Evolutionary conservation across 2,113 vertebrate genomes (phyloP), one percentile per base, ranked within the genome.

Genomic region (Ophthalmolycus amberensis): DNA sequence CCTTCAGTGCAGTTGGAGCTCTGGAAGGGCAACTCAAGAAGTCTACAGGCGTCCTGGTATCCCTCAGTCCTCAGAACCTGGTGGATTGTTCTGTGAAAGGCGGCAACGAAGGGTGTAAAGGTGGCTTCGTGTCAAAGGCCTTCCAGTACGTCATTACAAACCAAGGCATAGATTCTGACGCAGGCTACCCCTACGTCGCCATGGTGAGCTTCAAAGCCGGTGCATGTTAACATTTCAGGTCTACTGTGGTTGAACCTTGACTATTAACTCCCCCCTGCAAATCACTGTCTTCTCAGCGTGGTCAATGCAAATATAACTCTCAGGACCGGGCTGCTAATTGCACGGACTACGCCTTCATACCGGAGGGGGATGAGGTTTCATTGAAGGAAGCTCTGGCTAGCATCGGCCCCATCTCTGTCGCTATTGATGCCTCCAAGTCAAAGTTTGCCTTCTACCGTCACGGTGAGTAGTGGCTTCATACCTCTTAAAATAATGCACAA

Each of bases 341-440:
- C 83, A 93, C 94, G 0, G 82, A 73, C 0, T 97, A 95, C 3
- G 56, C 10, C 0, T 87, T 94, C 75, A 72, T 97, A 18, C 94
- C 93, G 0, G 1, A 2, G 0, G 95, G 91, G 0, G 78, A 95
- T 0, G 97, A 98, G 56, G 75, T 58, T 0, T 91, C 85, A 0
- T 79, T 98, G 25, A 92, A 93, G 63, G 89, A 88, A 0, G 94
- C 93, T 0, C 56, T 98, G 11, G 96, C 94, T 67, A 90, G 18
- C 0, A 32, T 96, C 0, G 97, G 97, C 0, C 97, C 97, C 0
- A 92, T 98, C 44, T 95, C 97, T 0, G 96, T 97, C 0, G 97
- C 82, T 27, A 91, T 98, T 3, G 96, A 98, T 0, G 95, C 96
- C 1, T 88, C 88, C 0, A 92, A 85, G 2, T 27, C 90, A 1